These are phyloP conservation scores for Aplocera efformata DNA, from an alignment of 2,888 invertebrate species.

Conservation along the genomic window DNA sequence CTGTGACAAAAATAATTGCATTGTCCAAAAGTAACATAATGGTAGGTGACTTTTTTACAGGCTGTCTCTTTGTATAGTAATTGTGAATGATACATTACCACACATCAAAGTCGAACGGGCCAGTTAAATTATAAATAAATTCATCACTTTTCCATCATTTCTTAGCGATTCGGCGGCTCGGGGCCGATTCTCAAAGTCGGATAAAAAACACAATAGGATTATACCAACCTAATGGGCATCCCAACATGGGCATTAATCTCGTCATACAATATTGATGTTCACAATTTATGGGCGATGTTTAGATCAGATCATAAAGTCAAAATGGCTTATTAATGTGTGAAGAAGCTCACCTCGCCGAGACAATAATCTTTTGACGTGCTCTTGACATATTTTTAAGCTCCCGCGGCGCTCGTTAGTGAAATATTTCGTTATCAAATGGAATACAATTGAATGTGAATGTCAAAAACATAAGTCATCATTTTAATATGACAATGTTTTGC, in stretches of 20 bases:
- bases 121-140: constrained; percentile 53
- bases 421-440: constrained; percentile 63
- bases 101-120: constrained; percentile 5
- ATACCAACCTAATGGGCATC: constrained; percentile 72
- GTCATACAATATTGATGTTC: constrained; percentile 77
- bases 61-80: constrained; percentile 3
- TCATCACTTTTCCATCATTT: constrained; percentile 58
- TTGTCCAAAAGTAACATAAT: too few species aligned
- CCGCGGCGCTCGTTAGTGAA: constrained; percentile 66
- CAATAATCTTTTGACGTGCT: constrained; percentile 55
- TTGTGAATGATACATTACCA: constrained; percentile 16
- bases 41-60: not conserved
- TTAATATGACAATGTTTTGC: constrained; percentile 49
- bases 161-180: constrained; percentile 63
- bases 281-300: constrained; percentile 71
- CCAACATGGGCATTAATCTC: constrained; percentile 78
- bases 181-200: constrained; percentile 50
- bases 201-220: constrained; percentile 76
- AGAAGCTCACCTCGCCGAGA: constrained; percentile 68
- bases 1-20: too few species aligned
- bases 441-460: constrained; percentile 76
- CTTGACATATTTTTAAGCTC: constrained; percentile 69
- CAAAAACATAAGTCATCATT: constrained; percentile 71
- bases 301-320: constrained; percentile 70
- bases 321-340: constrained; percentile 77